Percentiles rank a stretch among this genome's conserved stretches.
Conservation (phyloP, 1,140 invertebrate genomes). For the Calycopis cecrops region DNA sequence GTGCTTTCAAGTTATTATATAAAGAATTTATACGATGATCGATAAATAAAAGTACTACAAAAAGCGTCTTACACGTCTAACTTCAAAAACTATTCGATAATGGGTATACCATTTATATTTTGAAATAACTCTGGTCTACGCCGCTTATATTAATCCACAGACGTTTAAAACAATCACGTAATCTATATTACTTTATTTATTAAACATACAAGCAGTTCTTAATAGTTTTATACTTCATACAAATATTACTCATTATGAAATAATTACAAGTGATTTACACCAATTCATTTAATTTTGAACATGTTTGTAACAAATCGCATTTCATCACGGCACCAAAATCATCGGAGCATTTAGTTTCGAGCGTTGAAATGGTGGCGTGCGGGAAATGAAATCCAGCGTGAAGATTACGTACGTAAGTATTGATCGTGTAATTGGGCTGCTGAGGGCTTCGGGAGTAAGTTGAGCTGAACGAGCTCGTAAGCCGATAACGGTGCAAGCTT, state of each 20-base stretch:
- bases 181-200: too few relatives aligned
- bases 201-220: too few relatives aligned
- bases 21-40: too few relatives aligned
- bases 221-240: background rate
- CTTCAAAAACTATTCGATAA: too few relatives aligned
- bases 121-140: too few relatives aligned
- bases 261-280: background rate
- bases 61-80: too few relatives aligned
- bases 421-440: constrained; percentile 16
- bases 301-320: background rate
- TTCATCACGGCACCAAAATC: background rate
- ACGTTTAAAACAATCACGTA: too few relatives aligned
- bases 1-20: too few relatives aligned
- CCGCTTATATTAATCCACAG: too few relatives aligned
- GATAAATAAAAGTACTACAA: too few relatives aligned
- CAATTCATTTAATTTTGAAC: background rate
- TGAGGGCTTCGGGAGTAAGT: constrained; percentile 14
- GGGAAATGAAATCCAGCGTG: constrained; percentile 7
- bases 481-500: constrained; percentile 22
- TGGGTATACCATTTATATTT: too few relatives aligned
- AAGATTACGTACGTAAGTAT: constrained; percentile 8
- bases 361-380: background rate
- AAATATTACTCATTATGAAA: background rate
- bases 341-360: constrained; percentile 1
- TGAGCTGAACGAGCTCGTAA: constrained; percentile 22